phyloP scores from a whole-genome alignment of 2,888 invertebrate genomes.

The Sarcophaga caerulescens region DNA sequence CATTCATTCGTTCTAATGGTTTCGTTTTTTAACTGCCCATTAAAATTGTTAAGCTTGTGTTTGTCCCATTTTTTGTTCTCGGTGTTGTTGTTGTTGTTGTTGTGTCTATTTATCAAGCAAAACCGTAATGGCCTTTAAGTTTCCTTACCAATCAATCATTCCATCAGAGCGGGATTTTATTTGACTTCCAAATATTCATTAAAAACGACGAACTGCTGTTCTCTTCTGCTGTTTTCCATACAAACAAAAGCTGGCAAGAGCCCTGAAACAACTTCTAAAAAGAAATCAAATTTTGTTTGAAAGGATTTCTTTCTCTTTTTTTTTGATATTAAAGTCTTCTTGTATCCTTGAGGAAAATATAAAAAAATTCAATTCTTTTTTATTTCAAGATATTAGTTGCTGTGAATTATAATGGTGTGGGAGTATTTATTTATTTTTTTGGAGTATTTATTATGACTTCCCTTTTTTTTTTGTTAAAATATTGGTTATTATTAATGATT shows the following conservation, averaged over 20 bases:
- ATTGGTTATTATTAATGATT: background rate
- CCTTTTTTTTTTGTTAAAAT: background rate
- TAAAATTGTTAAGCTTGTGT: conserved; percentile 6
- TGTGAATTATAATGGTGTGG: background rate
- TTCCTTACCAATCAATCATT: conserved; percentile 35
- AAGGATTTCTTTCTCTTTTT: conserved; percentile 1
- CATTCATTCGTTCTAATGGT: background rate
- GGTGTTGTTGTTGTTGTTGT: background rate
- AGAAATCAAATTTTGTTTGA: conserved; percentile 9
- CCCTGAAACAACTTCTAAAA: background rate
- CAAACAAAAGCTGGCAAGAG: background rate
- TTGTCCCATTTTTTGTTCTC: background rate
- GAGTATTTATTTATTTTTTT: background rate
- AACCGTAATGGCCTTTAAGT: conserved; percentile 11
- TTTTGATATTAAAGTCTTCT: background rate
- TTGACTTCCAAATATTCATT: conserved; percentile 34
- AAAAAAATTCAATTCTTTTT: no score
- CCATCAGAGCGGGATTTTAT: conserved; percentile 42
- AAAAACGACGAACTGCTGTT: conserved; percentile 2
- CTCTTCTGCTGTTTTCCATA: background rate
- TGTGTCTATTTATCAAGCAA: conserved; percentile 7
- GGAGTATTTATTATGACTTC: background rate
- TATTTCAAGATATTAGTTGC: background rate
- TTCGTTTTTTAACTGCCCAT: conserved; percentile 14
- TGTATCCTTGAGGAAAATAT: no score